Evolutionary conservation across 2,113 vertebrate genomes (phyloP).

Genomic region (Leptocoma aspasia): DNA sequence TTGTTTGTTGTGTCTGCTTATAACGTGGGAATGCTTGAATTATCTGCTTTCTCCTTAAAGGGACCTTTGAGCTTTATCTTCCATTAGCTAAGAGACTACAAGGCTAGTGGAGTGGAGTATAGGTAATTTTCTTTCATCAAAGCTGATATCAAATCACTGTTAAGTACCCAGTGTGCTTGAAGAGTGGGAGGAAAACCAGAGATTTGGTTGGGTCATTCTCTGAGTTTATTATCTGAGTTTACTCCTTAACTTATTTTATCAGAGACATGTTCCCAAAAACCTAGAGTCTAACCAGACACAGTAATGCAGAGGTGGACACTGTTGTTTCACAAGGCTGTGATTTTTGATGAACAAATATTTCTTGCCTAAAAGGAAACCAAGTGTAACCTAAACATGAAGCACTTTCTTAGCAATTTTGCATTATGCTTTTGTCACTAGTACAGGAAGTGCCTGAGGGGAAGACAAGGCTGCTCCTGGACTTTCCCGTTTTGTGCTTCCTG

Average conservation of each 20-base stretch:
- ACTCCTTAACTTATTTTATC: neutral
- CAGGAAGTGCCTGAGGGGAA: conserved; percentile 13
- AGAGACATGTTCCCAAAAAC: neutral
- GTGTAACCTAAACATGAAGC: neutral
- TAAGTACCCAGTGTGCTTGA: neutral
- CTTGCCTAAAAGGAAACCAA: neutral
- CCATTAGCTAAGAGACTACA: neutral
- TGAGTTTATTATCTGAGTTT: neutral
- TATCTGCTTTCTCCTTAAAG: neutral
- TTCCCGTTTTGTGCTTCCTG: neutral
- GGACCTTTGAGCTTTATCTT: neutral
- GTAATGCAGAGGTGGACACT: neutral
- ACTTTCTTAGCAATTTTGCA: neutral
- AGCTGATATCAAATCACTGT: neutral
- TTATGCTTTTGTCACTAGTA: neutral
- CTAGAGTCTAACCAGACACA: neutral
- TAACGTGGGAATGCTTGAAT: neutral
- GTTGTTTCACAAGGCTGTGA: neutral
- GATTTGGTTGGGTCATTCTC: neutral
- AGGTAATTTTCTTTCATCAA: neutral
- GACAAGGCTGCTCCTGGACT: neutral
- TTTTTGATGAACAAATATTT: neutral
- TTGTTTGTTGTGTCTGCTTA: neutral
- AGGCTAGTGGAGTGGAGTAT: neutral
- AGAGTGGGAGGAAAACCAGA: neutral